These are phyloP conservation scores for Netelia inedita DNA, from an alignment of 2,888 invertebrate genomes.

Conservation along the genomic window DNA sequence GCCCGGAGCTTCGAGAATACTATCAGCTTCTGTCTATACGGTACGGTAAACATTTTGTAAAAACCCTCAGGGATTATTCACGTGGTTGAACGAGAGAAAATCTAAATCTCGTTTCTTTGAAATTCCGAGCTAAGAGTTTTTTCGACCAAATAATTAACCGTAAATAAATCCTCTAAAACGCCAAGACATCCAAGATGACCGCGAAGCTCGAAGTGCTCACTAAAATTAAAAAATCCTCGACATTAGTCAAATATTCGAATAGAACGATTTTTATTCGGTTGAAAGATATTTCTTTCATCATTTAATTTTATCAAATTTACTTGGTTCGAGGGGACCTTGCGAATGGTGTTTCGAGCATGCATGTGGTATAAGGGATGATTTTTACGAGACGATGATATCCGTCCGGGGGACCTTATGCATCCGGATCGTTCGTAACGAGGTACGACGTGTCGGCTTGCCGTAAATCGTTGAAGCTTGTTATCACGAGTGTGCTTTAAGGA, in stretches of 20 bases:
- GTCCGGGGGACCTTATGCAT: conserved; percentile 30
- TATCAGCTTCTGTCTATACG: not conserved
- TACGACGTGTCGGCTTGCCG: conserved; percentile 43
- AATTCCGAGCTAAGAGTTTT: not conserved
- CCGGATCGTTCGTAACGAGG: conserved; percentile 36
- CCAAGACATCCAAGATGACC: no score
- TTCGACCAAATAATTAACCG: not conserved
- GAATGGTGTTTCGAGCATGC: conserved; percentile 13
- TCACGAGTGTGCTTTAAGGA: conserved; percentile 38
- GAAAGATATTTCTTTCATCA: not conserved
- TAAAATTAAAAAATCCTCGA: no score
- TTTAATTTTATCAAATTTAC: not conserved
- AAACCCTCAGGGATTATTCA: not conserved
- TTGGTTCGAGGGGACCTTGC: no score
- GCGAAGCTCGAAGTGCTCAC: no score
- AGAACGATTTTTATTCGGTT: no score
- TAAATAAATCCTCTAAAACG: not conserved
- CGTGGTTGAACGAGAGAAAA: not conserved
- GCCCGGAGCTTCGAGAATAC: not conserved
- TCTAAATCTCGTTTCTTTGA: not conserved
- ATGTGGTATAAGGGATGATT: conserved; percentile 28
- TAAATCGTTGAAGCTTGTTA: conserved; percentile 57
- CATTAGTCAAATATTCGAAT: no score
- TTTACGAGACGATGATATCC: conserved; percentile 42
- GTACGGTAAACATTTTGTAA: not conserved